phyloP scores from a whole-genome alignment of 2,113 vertebrate genomes.

The Potamarius usumacintae region DNA sequence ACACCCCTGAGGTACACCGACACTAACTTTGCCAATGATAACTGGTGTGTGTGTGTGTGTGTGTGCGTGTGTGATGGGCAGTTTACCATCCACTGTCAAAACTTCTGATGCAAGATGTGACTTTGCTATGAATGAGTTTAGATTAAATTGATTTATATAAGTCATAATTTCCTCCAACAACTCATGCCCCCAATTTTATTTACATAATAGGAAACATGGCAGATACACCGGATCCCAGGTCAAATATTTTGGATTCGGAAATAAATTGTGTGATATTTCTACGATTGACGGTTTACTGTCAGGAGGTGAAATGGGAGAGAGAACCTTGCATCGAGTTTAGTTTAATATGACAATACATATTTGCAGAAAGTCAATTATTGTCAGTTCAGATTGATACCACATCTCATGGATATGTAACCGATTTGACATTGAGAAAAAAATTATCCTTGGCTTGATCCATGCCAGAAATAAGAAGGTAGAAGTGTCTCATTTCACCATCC shows the following conservation, averaged over 20 bases:
- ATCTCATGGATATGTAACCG: conserved; percentile 47
- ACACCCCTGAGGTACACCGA: conserved; percentile 53
- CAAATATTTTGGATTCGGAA: conserved; percentile 20
- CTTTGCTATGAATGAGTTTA: conserved; percentile 47
- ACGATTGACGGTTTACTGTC: conserved; percentile 27
- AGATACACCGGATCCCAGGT: not conserved
- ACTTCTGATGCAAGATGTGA: conserved; percentile 50
- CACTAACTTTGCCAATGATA: conserved; percentile 68
- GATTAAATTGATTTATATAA: conserved; percentile 56
- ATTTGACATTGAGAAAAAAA: conserved; percentile 41
- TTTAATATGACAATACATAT: conserved; percentile 8
- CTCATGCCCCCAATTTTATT: conserved; percentile 57
- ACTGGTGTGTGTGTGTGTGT: conserved; percentile 16
- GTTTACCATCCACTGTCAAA: conserved; percentile 47
- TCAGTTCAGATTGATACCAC: conserved; percentile 58
- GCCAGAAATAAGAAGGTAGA: conserved; percentile 41
- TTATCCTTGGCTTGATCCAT: conserved; percentile 58
- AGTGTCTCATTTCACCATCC: conserved; percentile 50
- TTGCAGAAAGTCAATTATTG: conserved; percentile 61
- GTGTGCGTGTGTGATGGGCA: conserved; percentile 26
- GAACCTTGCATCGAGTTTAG: not conserved
- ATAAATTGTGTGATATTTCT: conserved; percentile 20
- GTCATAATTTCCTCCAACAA: conserved; percentile 49
- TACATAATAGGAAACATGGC: conserved; percentile 46
- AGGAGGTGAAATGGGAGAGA: not conserved